These are phyloP conservation scores for Microctenopoma stevenorrisi DNA, from an alignment of 2,797 vertebrate species.

Conservation along the genomic window DNA sequence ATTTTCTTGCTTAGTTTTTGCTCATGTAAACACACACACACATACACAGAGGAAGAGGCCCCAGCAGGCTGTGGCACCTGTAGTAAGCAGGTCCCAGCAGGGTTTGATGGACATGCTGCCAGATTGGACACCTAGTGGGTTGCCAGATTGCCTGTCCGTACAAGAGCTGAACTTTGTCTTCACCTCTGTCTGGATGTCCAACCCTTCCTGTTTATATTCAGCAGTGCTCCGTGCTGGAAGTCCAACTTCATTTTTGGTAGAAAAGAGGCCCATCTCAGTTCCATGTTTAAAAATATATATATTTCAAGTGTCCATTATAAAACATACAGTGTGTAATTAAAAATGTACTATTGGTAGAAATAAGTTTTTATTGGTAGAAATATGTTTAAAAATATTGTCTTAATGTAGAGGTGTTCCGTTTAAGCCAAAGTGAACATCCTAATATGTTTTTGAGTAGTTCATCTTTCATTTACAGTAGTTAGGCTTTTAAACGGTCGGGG, in stretches of 20 bases:
- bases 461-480: background rate
- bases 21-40: background rate
- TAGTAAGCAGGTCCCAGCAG: slow-evolving; percentile 48
- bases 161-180: slow-evolving; percentile 62
- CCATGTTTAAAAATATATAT: too few species aligned
- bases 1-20: background rate
- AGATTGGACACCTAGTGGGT: slow-evolving; percentile 56
- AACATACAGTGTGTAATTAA: too few species aligned
- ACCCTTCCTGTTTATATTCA: slow-evolving; percentile 29
- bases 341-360: too few species aligned
- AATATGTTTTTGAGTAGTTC: too few species aligned
- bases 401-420: too few species aligned
- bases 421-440: background rate
- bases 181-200: slow-evolving; percentile 30
- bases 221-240: slow-evolving; percentile 1
- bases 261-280: too few species aligned
- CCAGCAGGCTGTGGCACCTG: slow-evolving; percentile 50
- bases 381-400: background rate
- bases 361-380: too few species aligned
- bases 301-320: too few species aligned
- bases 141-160: slow-evolving; percentile 74
- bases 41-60: slow-evolving; percentile 32
- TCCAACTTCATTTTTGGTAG: slow-evolving; percentile 32
- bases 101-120: slow-evolving; percentile 54
- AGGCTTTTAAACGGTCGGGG: slow-evolving; percentile 1